Percentiles rank a stretch among this genome's conserved stretches.
Conservation (phyloP, 1,140 invertebrate genomes). For the Zaprionus lachaisei region DNA sequence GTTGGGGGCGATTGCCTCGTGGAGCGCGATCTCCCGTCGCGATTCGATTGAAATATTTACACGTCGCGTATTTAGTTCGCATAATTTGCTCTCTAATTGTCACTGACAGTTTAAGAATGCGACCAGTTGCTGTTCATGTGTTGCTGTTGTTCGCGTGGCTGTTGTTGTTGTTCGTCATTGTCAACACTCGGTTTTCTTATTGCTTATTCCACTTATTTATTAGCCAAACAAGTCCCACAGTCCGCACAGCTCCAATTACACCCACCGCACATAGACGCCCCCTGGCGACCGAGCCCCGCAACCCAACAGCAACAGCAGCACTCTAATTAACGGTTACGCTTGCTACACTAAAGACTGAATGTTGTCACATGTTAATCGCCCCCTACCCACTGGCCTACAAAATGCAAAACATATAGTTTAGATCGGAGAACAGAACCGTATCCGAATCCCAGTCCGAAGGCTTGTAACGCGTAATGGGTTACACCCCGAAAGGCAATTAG, state of each 20-base stretch:
- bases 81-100: constrained; percentile 75
- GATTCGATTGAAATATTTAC: constrained; percentile 42
- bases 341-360: constrained; percentile 16
- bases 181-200: constrained; percentile 39
- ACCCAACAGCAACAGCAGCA: not conserved
- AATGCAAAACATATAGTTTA: constrained; percentile 8
- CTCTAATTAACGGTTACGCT: constrained; percentile 49
- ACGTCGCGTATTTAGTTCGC: constrained; percentile 70
- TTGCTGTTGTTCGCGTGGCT: constrained; percentile 5
- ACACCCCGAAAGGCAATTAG: constrained; percentile 6
- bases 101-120: constrained; percentile 69
- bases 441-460: not conserved
- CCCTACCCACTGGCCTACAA: constrained; percentile 9
- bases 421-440: constrained; percentile 1
- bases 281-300: constrained; percentile 34
- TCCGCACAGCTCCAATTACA: constrained; percentile 44
- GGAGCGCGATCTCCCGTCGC: constrained; percentile 27
- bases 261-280: constrained; percentile 37
- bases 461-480: constrained; percentile 1
- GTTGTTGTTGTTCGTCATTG: constrained; percentile 39
- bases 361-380: constrained; percentile 50
- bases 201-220: constrained; percentile 36
- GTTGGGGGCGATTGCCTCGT: not conserved
- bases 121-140: constrained; percentile 24
- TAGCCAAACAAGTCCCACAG: constrained; percentile 29